A percentile compares a stretch with the other conserved stretches of the same genome.
Evolutionary conservation across 2,113 vertebrate genomes (phyloP).

Genomic region (Cichladusa arquata): DNA sequence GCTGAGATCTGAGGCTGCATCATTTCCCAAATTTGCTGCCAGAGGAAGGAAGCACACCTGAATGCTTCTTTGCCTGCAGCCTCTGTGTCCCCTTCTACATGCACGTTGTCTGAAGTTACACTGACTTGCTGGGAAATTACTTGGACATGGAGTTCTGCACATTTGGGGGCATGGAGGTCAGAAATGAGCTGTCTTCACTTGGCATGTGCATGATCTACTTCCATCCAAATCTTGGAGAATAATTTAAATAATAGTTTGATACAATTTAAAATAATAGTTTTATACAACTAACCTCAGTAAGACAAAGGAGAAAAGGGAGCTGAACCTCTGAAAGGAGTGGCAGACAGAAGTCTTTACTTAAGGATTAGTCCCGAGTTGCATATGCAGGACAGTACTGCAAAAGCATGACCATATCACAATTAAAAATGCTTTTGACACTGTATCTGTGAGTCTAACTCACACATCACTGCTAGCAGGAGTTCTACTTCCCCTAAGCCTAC

Average conservation of each 20-base stretch:
- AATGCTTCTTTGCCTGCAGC: background rate
- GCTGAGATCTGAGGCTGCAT: background rate
- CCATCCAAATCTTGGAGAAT: background rate
- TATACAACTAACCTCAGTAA: background rate
- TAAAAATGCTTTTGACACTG: background rate
- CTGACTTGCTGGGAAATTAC: background rate
- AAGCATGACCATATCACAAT: background rate
- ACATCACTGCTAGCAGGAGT: fast-evolving
- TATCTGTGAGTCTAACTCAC: background rate
- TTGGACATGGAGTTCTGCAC: background rate
- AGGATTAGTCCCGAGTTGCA: background rate
- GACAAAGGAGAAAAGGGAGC: background rate
- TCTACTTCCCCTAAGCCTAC: background rate
- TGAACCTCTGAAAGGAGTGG: background rate
- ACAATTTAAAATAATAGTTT: background rate
- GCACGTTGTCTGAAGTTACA: background rate
- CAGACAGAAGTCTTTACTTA: background rate
- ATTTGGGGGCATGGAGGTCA: background rate
- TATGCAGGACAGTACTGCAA: background rate
- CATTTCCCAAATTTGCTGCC: background rate
- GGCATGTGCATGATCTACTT: background rate
- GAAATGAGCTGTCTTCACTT: background rate
- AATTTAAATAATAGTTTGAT: background rate
- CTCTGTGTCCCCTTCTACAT: fast-evolving
- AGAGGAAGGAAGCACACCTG: background rate